Percentiles rank a stretch among this genome's conserved stretches.
Conservation (phyloP, 2,113 vertebrate genomes). For the Lipotes vexillifer region DNA sequence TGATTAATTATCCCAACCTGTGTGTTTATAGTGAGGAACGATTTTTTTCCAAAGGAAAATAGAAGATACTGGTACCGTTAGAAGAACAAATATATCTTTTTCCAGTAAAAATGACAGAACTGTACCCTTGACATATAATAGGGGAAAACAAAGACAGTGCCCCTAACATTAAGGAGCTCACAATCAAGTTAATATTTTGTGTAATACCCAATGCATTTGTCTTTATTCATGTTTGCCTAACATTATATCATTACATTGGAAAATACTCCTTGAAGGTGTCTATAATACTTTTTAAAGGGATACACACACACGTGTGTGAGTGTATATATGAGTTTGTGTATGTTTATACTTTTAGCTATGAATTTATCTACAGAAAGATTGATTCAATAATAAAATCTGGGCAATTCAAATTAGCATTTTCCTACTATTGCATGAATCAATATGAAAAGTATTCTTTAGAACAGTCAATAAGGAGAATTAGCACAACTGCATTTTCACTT, state of each 20-base stretch:
- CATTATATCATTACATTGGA: neutral
- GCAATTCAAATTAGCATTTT: neutral
- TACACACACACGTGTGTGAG: neutral
- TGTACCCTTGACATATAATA: neutral
- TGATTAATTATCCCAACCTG: neutral
- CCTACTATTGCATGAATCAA: neutral
- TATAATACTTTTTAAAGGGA: neutral
- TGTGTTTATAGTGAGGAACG: neutral
- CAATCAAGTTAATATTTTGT: neutral
- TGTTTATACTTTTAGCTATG: neutral
- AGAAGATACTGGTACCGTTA: neutral
- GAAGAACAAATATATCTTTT: neutral
- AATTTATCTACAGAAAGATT: neutral
- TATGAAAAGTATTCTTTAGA: neutral
- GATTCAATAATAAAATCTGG: neutral
- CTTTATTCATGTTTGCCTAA: neutral
- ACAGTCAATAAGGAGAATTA: conserved; percentile 20
- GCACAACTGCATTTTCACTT: neutral
- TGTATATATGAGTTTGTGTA: neutral
- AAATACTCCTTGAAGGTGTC: neutral
- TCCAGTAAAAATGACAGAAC: neutral
- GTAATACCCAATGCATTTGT: neutral
- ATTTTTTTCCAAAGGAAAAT: neutral
- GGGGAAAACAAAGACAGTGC: neutral
- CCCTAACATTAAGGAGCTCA: neutral